Evolutionary conservation across 2,888 invertebrate species (phyloP), one percentile per base, ranked within the genome.

Genomic region (Synergus laeviventris): DNA sequence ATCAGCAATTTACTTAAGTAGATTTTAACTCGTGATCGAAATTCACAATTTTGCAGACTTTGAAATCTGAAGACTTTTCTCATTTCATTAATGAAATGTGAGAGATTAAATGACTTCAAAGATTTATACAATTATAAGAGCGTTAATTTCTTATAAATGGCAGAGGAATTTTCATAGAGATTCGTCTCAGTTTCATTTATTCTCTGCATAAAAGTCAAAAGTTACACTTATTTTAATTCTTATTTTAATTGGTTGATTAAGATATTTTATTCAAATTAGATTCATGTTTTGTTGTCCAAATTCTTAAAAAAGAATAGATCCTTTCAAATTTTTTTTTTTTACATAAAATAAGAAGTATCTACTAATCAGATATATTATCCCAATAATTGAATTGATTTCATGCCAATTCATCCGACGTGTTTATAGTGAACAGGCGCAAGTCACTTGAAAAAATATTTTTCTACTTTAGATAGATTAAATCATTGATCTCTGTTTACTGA

Each of bases 41-140:
- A 45, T 45, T 24, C 24, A 3, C n/a, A 70, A 24, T n/a, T 70
- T 70, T 49, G 31, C 49, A 16, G 31, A 16, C 9, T 49, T 70
- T 24, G 2, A 49, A 70, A 70, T 70, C 45, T 70, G n/a, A n/a
- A 49, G 31, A 70, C 70, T 49, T 31, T 31, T 70, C 38, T 62
- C 18, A 5, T 64, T 31, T 31, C 49, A 49, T 70, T 70, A 70
- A 70, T 70, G 70, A 49, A 70, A 70, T 11, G 24, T 70, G 70
- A n/a, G 16, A 70, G 70, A 70, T 45, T 49, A 70, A 70, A 70
- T 31, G 70, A 45, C 45, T 70, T 49, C 11, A 36, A 70, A 70
- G n/a, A 31, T 31, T 70, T 31, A n/a, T 31, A 16, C 1, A 31
- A 70, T 49, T n/a, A 49, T n/a, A 36, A 45, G 70, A 70, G 45